Base-by-base conservation (phyloP, 2,113 vertebrate species). In the Pollimyrus isidori region DNA sequence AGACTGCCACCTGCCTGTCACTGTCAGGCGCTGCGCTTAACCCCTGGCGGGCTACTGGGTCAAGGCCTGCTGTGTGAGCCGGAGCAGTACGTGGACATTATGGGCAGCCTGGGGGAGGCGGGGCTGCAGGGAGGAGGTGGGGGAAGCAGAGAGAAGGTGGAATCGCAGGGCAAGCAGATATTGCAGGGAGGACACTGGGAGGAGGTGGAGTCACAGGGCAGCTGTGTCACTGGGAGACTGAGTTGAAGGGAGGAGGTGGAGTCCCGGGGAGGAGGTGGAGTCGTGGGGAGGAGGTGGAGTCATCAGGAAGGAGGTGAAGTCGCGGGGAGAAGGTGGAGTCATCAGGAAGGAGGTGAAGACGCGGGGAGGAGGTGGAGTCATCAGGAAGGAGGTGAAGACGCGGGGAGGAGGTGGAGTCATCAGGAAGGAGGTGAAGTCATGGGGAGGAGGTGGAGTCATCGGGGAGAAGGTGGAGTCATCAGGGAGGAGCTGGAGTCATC, bases 1-100 rank as follows among this genome's bases (percentile, higher is more conserved):
- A 95, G 93, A 93, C 95, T 95, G 95, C 93, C 94, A 92, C 94
- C 93, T 93, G 90, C 92, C 94, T 58, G 94, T 94, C 94, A 94
- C 88, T 91, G 92, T 92, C 92, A 93, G 93, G 7, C 26, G 2
- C 11, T 95, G 92, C 93, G 94, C 94, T 94, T 93, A 94, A 94
- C 94, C 93, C 94, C 94, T 93, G 94, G 93, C 94, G 95, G 95
- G 96, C 95, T 95, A 94, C 95, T 95, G 95, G 94, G 95, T 95
- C 95, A 95, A 96, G 95, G 95, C 95, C 94, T 94, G 92, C 95
- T 96, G 95, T 95, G 95, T 94, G 10, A 30, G 62, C 39, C 17
- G 76, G 15, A 42, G 76, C 5, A 13, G 86, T 84, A 91, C 92
- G 90, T 91, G 93, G 91, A 94, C 90, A 93, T 94, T 93, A 90